Conservation (phyloP, 2,888 invertebrate genomes). For the Steinernema scapterisci region DNA sequence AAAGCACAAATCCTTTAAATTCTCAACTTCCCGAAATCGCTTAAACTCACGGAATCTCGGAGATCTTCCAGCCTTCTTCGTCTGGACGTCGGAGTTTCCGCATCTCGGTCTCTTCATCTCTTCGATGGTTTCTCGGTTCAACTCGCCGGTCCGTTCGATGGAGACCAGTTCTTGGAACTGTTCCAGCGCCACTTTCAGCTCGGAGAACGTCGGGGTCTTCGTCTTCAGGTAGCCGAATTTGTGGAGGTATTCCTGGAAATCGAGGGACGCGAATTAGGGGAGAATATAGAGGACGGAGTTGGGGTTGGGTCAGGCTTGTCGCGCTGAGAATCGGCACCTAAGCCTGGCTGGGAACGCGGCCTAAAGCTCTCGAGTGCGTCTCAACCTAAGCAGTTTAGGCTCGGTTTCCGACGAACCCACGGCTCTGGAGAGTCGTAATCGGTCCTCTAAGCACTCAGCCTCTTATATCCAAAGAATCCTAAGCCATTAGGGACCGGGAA, state of each 20-base stretch:
- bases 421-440: too few relatives aligned
- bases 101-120: constrained; percentile 58
- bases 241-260: constrained; percentile 55
- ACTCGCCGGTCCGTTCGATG: constrained; percentile 54
- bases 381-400: too few relatives aligned
- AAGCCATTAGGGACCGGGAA: too few relatives aligned
- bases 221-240: constrained; percentile 60
- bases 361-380: too few relatives aligned
- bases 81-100: constrained; percentile 53
- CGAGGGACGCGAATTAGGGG: constrained; percentile 28
- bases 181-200: constrained; percentile 54
- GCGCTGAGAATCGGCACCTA: background rate
- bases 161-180: constrained; percentile 60
- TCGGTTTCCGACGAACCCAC: too few relatives aligned
- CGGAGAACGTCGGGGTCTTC: constrained; percentile 47
- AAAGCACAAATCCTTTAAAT: too few relatives aligned
- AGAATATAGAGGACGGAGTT: background rate
- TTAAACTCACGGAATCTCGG: background rate
- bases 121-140: constrained; percentile 55
- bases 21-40: too few relatives aligned
- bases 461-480: too few relatives aligned
- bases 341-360: too few relatives aligned
- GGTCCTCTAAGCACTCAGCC: too few relatives aligned
- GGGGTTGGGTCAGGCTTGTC: background rate
- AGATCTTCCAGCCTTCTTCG: constrained; percentile 60